Evolutionary conservation across 2,113 vertebrate species (phyloP), one percentile per base, ranked within the genome.

Genomic region (Promerops cafer): DNA sequence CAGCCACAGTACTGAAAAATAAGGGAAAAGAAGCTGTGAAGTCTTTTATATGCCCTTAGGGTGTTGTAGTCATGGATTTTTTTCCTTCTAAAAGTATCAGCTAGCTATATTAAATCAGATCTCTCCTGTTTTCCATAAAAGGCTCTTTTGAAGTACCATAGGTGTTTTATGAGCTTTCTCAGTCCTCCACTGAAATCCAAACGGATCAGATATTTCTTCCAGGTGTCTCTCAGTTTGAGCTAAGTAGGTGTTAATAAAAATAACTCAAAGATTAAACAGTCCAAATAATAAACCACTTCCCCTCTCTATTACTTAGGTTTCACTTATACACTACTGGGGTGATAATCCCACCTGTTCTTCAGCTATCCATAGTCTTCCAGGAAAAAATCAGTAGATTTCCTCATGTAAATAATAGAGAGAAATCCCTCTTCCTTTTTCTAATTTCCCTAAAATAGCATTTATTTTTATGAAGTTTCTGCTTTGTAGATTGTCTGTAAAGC

Each of bases 201-300:
- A 85, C 31, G 28, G 49, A 57, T 72, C 35, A 47, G 31, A 47
- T 89, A 54, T 86, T 83, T 90, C 52, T 81, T 54, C 42, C 71
- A 87, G 31, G 22, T 92, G 83, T 78, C 69, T 83, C 65, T 93
- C 59, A 70, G 24, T 81, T 50, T 74, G 22, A 70, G 26, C 63
- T 81, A 74, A 77, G 44, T 56, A 91, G 39, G 26, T 91, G 60
- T 79, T 94, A 81, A 69, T 31, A 90, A 88, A 92, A 96, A 74
- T 66, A 92, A 16, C 54, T 78, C 21, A 69, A 80, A 80, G 17
- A 18, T 52, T 61, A 50, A 89, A 44, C 18, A 78, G n/a, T 69
- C 31, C 49, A 70, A 94, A 91, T 71, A 88, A 45, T 40, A 90
- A 86, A 90, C 16, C n/a, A 66, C 39, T 86, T 95, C 16, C n/a